Conservation (phyloP, 92 coral and sea anemone genomes). For the Paragorgia papillata region DNA sequence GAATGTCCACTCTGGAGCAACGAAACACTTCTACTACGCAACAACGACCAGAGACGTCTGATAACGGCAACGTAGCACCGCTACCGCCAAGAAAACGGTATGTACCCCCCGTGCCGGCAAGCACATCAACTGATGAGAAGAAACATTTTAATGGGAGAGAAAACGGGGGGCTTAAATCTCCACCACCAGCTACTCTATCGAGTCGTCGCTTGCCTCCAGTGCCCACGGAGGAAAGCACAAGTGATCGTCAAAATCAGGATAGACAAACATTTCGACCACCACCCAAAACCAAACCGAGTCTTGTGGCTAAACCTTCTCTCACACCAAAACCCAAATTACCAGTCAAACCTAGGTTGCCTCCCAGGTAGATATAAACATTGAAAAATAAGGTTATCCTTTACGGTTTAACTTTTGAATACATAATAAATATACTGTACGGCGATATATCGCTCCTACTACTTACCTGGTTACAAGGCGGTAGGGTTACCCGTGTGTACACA, state of each 20-base stretch:
- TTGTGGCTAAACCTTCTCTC: slow-evolving; percentile 25
- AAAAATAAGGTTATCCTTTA: too few species aligned
- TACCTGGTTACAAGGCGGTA: too few species aligned
- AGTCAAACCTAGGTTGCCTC: slow-evolving; percentile 69
- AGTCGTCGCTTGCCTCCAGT: slow-evolving; percentile 28
- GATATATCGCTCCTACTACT: too few species aligned
- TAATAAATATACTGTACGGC: too few species aligned
- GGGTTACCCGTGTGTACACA: too few species aligned
- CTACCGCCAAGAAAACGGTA: slow-evolving; percentile 7
- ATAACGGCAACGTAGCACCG: not conserved
- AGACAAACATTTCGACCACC: not conserved
- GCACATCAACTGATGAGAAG: not conserved
- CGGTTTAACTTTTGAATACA: too few species aligned
- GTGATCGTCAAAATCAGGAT: not conserved
- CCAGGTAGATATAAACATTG: slow-evolving; percentile 2
- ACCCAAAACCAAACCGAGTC: slow-evolving; percentile 8
- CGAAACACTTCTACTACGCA: too few species aligned
- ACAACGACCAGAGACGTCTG: not conserved
- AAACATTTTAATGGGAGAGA: not conserved
- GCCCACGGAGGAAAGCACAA: slow-evolving; percentile 5
- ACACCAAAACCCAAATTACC: slow-evolving; percentile 82
- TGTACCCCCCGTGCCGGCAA: slow-evolving; percentile 4
- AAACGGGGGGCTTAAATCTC: slow-evolving; percentile 9
- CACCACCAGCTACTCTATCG: not conserved
- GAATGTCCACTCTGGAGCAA: too few species aligned